These are phyloP conservation scores for Drosophila mayaguana DNA, from an alignment of 2,888 invertebrate species.

Conservation along the genomic window DNA sequence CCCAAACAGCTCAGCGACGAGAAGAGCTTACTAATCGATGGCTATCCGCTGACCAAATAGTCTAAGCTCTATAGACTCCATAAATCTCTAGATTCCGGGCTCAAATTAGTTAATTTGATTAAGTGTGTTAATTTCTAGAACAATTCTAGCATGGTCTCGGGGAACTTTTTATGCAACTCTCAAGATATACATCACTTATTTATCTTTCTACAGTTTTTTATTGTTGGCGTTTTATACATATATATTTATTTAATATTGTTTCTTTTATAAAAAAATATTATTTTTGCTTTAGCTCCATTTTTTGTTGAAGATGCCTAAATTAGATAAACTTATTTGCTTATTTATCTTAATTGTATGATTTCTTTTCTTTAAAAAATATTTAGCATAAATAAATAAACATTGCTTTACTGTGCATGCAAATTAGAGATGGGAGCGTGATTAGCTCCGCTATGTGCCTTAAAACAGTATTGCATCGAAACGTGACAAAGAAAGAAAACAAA, in stretches of 20 bases:
- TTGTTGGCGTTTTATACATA: neutral
- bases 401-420: constrained; percentile 26
- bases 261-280: neutral
- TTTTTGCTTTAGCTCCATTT: constrained; percentile 18
- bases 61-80: neutral
- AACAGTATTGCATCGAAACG: neutral
- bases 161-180: neutral
- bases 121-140: neutral
- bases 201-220: constrained; percentile 1
- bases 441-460: constrained; percentile 39
- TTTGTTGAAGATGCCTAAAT: constrained; percentile 20
- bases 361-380: neutral
- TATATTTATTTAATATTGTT: constrained; percentile 33
- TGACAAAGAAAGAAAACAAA: constrained; percentile 5
- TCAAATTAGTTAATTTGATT: constrained; percentile 2
- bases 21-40: constrained; percentile 86
- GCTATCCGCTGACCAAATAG: constrained; percentile 62
- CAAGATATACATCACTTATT: constrained; percentile 11
- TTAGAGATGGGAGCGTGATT: constrained; percentile 18
- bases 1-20: constrained; percentile 86
- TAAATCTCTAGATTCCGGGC: constrained; percentile 2
- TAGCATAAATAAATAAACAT: constrained; percentile 9
- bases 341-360: neutral
- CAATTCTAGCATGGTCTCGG: neutral
- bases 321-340: constrained; percentile 7